A percentile compares a stretch with the other conserved stretches of the same genome.
Conservation (phyloP, 2,797 vertebrate genomes). For the Sternotherus odoratus region DNA sequence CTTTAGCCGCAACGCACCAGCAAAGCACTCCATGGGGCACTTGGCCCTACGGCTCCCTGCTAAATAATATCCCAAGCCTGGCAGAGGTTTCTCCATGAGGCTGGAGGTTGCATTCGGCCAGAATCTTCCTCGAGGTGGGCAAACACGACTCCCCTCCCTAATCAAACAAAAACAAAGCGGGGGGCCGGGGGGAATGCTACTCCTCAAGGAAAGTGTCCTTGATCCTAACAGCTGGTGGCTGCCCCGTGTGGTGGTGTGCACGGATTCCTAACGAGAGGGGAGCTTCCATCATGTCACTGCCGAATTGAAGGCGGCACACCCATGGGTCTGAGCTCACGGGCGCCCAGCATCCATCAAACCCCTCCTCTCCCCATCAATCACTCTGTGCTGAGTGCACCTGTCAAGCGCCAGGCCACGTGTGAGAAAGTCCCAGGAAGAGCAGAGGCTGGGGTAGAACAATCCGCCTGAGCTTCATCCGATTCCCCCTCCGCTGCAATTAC, state of each 20-base stretch:
- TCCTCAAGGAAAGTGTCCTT: fast-evolving
- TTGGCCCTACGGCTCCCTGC: background rate
- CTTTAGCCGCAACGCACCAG: fast-evolving
- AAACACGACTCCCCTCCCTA: background rate
- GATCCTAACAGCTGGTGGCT: background rate
- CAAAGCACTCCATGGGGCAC: background rate
- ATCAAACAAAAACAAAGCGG: fast-evolving
- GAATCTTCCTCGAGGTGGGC: background rate
- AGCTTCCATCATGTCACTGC: fast-evolving
- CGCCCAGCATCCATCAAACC: constrained; percentile 29
- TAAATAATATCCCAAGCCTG: fast-evolving
- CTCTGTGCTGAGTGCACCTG: background rate
- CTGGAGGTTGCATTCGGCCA: background rate
- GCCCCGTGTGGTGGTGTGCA: fast-evolving
- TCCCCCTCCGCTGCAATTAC: constrained; percentile 77
- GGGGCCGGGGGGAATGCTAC: background rate
- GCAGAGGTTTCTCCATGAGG: background rate
- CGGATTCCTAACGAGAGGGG: fast-evolving
- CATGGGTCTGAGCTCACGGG: background rate
- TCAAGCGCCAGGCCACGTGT: fast-evolving
- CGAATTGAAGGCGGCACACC: background rate
- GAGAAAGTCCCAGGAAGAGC: background rate
- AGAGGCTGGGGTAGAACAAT: background rate
- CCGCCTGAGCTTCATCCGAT: constrained; percentile 24
- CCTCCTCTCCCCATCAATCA: constrained; percentile 23